A percentile compares a stretch with the other conserved stretches of the same genome.
phyloP scores from a whole-genome alignment of 2,113 vertebrate genomes.

The Campylorhamphus procurvoides region DNA sequence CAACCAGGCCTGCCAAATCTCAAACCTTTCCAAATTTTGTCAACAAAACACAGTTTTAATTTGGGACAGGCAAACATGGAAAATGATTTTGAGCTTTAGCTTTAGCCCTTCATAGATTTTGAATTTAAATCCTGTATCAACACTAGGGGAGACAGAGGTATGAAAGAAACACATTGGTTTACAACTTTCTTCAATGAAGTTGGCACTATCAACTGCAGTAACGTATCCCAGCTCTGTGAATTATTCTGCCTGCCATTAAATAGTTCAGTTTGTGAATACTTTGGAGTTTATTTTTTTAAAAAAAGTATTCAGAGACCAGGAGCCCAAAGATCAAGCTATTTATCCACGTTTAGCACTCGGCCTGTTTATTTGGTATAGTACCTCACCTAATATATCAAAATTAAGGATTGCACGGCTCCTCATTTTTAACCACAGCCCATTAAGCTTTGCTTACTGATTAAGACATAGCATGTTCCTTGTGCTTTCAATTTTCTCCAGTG shows the following conservation, averaged over 20 bases:
- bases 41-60: conserved; percentile 76
- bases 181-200: conserved; percentile 44
- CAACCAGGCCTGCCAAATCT: conserved; percentile 69
- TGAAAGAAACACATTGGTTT: conserved; percentile 37
- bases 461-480: conserved; percentile 28
- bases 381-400: conserved; percentile 61
- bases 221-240: neutral
- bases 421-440: conserved; percentile 61
- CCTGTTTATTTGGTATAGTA: conserved; percentile 58
- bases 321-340: conserved; percentile 57
- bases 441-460: conserved; percentile 50
- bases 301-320: neutral
- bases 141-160: conserved; percentile 31
- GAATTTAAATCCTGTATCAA: conserved; percentile 63
- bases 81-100: conserved; percentile 65
- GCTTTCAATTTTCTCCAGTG: conserved; percentile 36
- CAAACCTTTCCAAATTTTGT: conserved; percentile 72
- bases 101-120: conserved; percentile 47
- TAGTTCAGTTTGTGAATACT: conserved; percentile 24
- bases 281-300: neutral
- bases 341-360: conserved; percentile 21
- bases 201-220: neutral
- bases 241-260: conserved; percentile 43
- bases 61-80: conserved; percentile 67
- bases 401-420: conserved; percentile 19